Percentiles rank a stretch among this genome's conserved stretches.
Conservation (phyloP, 2,888 invertebrate species). For the Chironomus riparius region DNA sequence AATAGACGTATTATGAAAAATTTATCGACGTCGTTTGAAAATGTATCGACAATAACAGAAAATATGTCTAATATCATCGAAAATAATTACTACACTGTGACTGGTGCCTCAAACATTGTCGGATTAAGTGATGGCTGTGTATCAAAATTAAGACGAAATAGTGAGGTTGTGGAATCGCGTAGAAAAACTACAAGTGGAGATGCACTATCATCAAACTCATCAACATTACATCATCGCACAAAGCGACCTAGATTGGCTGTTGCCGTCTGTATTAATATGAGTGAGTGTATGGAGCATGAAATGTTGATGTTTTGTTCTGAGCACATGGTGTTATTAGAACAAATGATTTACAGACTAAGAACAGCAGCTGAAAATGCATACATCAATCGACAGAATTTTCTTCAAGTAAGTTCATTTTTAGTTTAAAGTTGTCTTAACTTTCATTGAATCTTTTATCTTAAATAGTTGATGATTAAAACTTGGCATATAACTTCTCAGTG, state of each 20-base stretch:
- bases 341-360: conserved; percentile 61
- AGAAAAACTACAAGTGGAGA: conserved; percentile 29
- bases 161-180: conserved; percentile 37
- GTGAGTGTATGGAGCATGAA: conserved; percentile 50
- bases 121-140: conserved; percentile 36
- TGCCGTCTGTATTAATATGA: conserved; percentile 54
- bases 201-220: conserved; percentile 8
- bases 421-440: neutral
- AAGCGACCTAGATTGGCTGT: conserved; percentile 53
- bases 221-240: conserved; percentile 23
- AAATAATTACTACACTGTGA: conserved; percentile 20
- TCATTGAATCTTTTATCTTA: neutral
- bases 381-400: conserved; percentile 43
- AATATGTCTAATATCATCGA: conserved; percentile 11
- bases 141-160: conserved; percentile 34
- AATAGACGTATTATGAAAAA: conserved; percentile 52
- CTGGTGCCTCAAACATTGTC: conserved; percentile 4
- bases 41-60: conserved; percentile 29
- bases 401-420: conserved; percentile 41
- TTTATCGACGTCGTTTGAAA: conserved; percentile 43
- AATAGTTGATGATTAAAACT: conserved; percentile 46
- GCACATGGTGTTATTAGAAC: conserved; percentile 65
- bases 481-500: conserved; percentile 44
- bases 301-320: conserved; percentile 69
- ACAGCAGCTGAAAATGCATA: conserved; percentile 58